Conservation (phyloP, 2,888 invertebrate species). For the Helobdella robusta region DNA sequence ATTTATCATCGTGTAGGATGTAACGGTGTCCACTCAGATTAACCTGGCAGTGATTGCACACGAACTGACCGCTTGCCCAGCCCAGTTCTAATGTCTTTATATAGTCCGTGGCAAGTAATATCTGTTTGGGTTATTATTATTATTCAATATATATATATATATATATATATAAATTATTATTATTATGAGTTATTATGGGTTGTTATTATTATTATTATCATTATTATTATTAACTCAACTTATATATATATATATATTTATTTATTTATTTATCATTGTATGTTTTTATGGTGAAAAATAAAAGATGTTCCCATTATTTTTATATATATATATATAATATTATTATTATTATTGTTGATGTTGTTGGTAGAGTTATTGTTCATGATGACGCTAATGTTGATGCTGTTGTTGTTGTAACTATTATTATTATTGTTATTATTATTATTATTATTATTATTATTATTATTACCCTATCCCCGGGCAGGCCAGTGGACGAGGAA, state of each 20-base stretch:
- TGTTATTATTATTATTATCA: not conserved
- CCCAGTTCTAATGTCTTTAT: conserved; percentile 24
- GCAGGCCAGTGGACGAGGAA: conserved; percentile 12
- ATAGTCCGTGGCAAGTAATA: conserved; percentile 26
- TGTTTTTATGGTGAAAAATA: not conserved
- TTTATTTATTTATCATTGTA: too few relatives aligned
- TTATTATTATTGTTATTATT: not conserved
- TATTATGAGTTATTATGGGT: not conserved
- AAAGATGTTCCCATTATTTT: too few relatives aligned
- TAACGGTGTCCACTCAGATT: conserved; percentile 28
- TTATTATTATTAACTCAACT: not conserved
- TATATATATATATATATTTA: not conserved
- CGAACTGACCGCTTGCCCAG: conserved; percentile 30
- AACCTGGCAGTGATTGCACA: conserved; percentile 26
- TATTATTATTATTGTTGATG: not conserved
- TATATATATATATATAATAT: not conserved
- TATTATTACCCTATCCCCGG: conserved; percentile 12
- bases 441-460: not conserved
- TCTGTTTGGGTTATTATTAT: not conserved
- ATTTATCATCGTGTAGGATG: conserved; percentile 29
- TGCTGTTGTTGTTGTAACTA: not conserved
- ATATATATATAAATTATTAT: not conserved
- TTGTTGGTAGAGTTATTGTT: too few relatives aligned
- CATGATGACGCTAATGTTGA: too few relatives aligned
- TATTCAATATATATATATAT: not conserved